Base-by-base conservation (phyloP, 2,113 vertebrate genomes). In the Phasianus colchicus region DNA sequence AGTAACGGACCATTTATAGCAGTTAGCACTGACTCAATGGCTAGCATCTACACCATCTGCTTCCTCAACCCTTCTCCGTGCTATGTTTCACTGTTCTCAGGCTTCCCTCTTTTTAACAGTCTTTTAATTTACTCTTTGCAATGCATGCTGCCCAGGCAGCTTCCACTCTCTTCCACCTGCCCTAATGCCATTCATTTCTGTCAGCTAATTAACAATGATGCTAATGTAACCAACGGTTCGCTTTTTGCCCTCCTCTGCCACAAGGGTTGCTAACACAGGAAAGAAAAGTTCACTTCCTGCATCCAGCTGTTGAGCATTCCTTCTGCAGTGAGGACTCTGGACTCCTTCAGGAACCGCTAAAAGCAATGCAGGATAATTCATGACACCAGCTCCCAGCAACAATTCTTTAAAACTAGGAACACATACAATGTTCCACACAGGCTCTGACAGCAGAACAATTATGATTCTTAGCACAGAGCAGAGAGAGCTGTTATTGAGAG, bases 131-230 rank as follows among this genome's bases (percentile, higher is more conserved):
- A 71, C 70, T 73, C 63, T 89, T 48, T 32, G 40, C 67, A 82
- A 29, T 4, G 32, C 50, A 55, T 0, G 0, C 0, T n/a, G 43
- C 58, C 1, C 0, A 13, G 54, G 54, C 78, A 71, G n/a, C 50
- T 91, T 87, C 66, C 55, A 32, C 45, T 70, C 57, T 72, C 54
- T n/a, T 42, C 32, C 3, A 74, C 60, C 34, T 71, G 50, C 58
- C 16, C n/a, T 17, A 45, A 32, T 0, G 1, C 6, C 20, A 21
- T 0, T 69, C 72, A 43, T 55, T 89, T 70, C 83, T 81, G n/a
- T 29, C 47, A 11, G 45, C 24, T 80, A 16, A 14, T 57, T 64
- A 76, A 30, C 7, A 60, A 73, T 27, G 42, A 80, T 3, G 3
- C 10, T 55, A 17, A 77, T 81, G 85, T 72, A 22, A 92, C 22